Conservation (phyloP, 23 tunicate genomes). For the Diplosoma virens region DNA sequence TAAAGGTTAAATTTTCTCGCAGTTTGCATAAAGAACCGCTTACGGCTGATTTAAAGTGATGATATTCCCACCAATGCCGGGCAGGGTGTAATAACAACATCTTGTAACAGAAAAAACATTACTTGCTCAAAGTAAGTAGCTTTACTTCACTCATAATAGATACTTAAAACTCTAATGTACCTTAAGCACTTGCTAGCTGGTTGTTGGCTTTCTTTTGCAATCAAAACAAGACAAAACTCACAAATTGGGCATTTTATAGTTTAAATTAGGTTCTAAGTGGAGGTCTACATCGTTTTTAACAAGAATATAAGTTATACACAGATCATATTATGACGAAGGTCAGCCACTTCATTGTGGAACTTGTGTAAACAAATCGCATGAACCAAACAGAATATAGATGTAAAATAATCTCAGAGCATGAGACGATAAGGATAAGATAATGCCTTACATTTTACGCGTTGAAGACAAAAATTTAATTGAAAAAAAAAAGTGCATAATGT, state of each 20-base stretch:
- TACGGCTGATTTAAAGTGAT: too few species aligned
- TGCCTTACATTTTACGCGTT: too few species aligned
- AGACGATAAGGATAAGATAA: too few species aligned
- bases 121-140: slow-evolving; percentile 18
- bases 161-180: slow-evolving; percentile 31
- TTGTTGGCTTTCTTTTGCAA: background rate
- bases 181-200: slow-evolving; percentile 23
- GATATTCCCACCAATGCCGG: slow-evolving; percentile 2
- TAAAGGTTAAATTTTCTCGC: too few species aligned
- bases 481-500: too few species aligned
- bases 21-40: too few species aligned
- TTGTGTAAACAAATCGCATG: background rate
- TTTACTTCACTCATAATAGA: slow-evolving; percentile 25
- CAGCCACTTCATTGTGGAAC: background rate
- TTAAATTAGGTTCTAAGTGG: slow-evolving; percentile 2
- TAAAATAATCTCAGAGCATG: too few species aligned
- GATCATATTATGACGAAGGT: background rate
- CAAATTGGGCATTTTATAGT: slow-evolving; percentile 18
- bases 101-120: slow-evolving; percentile 35
- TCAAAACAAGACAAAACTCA: slow-evolving; percentile 12
- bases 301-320: background rate
- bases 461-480: too few species aligned
- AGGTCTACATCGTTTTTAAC: background rate
- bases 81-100: background rate
- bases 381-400: too few species aligned